These are phyloP conservation scores for Drosophila bifasciata DNA, from an alignment of 1,140 invertebrate species.

Conservation along the genomic window DNA sequence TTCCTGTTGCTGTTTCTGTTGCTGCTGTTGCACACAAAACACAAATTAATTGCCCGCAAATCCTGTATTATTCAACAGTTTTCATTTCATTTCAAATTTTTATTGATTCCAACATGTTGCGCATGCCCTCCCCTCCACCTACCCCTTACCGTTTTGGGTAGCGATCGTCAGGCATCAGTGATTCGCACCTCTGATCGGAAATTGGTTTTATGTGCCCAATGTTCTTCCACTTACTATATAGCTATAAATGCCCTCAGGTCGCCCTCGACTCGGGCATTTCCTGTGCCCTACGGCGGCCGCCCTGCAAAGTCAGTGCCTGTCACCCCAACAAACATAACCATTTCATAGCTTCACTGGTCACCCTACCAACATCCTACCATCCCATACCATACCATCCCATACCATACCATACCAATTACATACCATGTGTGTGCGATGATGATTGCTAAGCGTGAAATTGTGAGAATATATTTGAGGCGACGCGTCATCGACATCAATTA, in stretches of 20 bases:
- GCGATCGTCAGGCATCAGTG: slow-evolving; percentile 50
- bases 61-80: slow-evolving; percentile 82
- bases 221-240: slow-evolving; percentile 11
- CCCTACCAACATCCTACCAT: slow-evolving; percentile 29
- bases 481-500: slow-evolving; percentile 56
- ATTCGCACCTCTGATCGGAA: slow-evolving; percentile 65
- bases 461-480: slow-evolving; percentile 60
- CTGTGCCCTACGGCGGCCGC: slow-evolving; percentile 25
- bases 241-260: no score
- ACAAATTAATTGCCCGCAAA: slow-evolving; percentile 83
- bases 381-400: no score
- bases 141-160: no score
- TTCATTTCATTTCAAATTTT: slow-evolving; percentile 74
- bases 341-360: slow-evolving; percentile 76
- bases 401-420: background rate
- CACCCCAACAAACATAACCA: slow-evolving; percentile 1
- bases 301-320: background rate
- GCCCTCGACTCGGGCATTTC: slow-evolving; percentile 38
- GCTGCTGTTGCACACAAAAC: slow-evolving; percentile 42
- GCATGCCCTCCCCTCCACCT: slow-evolving; percentile 43
- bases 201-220: slow-evolving; percentile 71
- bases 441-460: slow-evolving; percentile 79
- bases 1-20: slow-evolving; percentile 59
- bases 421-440: slow-evolving; percentile 35
- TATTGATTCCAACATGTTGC: slow-evolving; percentile 80